These are phyloP conservation scores for Mongoloraphidia duomilia DNA, from an alignment of 2,888 invertebrate species.

Conservation along the genomic window DNA sequence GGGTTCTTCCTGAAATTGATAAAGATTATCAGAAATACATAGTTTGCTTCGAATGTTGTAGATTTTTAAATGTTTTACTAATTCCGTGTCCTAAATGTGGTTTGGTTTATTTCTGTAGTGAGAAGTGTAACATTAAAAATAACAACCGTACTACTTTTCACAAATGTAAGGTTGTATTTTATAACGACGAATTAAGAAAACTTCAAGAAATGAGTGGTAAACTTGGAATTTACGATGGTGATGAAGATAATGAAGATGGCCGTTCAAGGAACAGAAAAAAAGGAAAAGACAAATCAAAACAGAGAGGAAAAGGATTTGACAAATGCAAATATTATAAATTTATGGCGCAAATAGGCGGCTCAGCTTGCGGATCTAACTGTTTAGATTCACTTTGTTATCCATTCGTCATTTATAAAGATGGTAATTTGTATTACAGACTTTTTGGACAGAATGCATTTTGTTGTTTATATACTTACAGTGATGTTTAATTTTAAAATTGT, in stretches of 20 bases:
- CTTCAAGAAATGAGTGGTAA: neutral
- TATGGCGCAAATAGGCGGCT: neutral
- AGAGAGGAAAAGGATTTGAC: neutral
- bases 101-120: constrained; percentile 24
- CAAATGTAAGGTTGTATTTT: constrained; percentile 15
- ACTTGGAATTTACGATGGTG: too few relatives aligned
- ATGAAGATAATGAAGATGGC: neutral
- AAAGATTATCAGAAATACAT: constrained; percentile 18
- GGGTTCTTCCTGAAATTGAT: constrained; percentile 11
- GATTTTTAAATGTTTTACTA: constrained; percentile 16
- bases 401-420: neutral
- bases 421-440: neutral
- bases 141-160: constrained; percentile 16
- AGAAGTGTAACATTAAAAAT: constrained; percentile 21
- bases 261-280: neutral
- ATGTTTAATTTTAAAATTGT: neutral
- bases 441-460: neutral
- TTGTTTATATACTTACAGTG: neutral
- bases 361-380: neutral
- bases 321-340: neutral
- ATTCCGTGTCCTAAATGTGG: constrained; percentile 23
- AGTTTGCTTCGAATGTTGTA: constrained; percentile 25
- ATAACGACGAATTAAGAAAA: constrained; percentile 9
- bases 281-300: neutral
- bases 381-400: neutral